A percentile compares a stretch with the other conserved stretches of the same genome.
Conservation (phyloP, 2,113 vertebrate genomes). For the Falcunculus frontatus region DNA sequence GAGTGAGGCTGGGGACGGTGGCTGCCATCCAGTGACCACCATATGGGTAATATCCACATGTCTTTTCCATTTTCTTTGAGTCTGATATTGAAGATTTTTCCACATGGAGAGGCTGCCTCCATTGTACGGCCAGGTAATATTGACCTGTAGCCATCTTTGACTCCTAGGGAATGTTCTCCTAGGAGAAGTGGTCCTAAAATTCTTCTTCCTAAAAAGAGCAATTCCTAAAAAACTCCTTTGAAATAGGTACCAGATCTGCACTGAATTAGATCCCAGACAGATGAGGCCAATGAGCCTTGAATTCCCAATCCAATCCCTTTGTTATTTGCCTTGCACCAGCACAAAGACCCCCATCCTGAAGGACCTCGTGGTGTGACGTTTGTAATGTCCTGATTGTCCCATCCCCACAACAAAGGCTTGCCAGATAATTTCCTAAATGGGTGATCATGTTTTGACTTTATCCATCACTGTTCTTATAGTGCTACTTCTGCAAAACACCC, state of each 20-base stretch:
- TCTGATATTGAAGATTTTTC: not conserved
- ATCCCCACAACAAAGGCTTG: not conserved
- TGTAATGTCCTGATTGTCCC: not conserved
- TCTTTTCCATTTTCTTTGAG: not conserved
- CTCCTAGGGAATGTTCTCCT: not conserved
- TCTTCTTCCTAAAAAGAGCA: not conserved
- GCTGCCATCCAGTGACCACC: not conserved
- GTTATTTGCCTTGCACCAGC: not conserved
- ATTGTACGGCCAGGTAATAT: accelerated
- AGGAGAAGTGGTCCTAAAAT: not conserved
- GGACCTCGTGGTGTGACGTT: accelerated
- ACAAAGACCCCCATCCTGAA: not conserved
- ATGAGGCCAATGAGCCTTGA: not conserved
- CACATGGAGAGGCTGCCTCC: accelerated
- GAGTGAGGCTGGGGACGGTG: not conserved
- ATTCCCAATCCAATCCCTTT: not conserved
- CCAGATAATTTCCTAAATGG: not conserved
- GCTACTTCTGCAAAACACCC: not conserved
- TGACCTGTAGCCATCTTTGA: accelerated
- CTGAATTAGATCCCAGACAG: not conserved
- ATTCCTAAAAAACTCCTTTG: not conserved
- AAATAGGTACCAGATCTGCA: not conserved
- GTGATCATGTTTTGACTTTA: not conserved
- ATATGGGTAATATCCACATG: accelerated
- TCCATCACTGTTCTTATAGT: not conserved